A percentile compares a stretch with the other conserved stretches of the same genome.
These are phyloP conservation scores for Calyptomena viridis DNA, from an alignment of 2,113 vertebrate species.

Conservation along the genomic window DNA sequence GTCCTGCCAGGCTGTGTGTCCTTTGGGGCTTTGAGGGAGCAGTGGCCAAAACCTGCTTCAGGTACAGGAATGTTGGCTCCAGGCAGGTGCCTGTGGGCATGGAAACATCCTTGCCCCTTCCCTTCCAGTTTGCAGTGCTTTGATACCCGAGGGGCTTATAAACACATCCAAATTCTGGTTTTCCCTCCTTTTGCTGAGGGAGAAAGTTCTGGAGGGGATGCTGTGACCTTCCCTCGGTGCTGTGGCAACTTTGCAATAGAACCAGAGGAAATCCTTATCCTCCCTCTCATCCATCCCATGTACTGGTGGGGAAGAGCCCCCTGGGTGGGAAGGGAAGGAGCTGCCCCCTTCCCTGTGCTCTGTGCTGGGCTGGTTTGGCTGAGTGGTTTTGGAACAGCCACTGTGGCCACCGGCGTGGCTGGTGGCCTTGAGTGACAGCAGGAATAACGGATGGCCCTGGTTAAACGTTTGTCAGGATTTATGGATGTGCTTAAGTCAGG, in stretches of 20 bases:
- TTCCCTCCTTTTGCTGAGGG: neutral
- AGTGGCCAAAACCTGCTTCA: neutral
- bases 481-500: neutral
- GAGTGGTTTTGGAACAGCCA: neutral
- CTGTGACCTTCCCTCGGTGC: neutral
- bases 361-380: neutral
- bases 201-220: neutral
- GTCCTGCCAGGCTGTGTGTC: neutral
- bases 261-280: neutral
- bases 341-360: neutral
- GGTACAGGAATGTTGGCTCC: neutral
- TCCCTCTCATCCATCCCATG: neutral
- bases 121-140: neutral
- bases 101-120: neutral
- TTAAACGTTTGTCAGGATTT: neutral
- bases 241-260: neutral
- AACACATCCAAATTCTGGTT: accelerated
- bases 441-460: accelerated
- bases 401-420: neutral
- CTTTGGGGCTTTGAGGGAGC: neutral
- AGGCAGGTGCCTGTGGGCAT: neutral
- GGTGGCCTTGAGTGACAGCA: neutral
- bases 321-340: neutral
- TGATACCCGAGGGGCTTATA: neutral
- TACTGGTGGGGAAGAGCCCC: neutral